Evolutionary conservation across 2,888 invertebrate species (phyloP).

Genomic region (Diadegma fenestrale): DNA sequence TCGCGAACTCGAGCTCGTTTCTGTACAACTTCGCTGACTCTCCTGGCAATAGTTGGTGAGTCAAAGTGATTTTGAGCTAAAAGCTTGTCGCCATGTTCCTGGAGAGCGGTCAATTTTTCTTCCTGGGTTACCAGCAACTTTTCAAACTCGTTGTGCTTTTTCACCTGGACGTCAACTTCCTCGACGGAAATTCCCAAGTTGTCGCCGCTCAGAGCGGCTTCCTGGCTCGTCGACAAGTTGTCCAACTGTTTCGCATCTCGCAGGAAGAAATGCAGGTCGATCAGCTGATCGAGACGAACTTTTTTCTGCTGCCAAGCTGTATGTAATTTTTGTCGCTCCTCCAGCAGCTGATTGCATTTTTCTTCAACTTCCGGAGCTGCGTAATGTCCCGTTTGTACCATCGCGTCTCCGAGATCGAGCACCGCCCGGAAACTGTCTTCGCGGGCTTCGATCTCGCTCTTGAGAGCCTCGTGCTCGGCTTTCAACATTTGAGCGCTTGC

Average conservation of each 20-base stretch:
- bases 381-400: conserved; percentile 94
- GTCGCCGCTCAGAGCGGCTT: conserved; percentile 90
- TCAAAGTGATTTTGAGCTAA: conserved; percentile 97
- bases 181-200: conserved; percentile 93
- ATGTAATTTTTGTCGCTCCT: conserved; percentile 92
- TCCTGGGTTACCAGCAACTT: conserved; percentile 95
- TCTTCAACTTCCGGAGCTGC: conserved; percentile 93
- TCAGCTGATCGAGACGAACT: conserved; percentile 94
- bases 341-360: conserved; percentile 91
- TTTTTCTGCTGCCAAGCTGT: conserved; percentile 96
- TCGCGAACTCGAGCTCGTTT: conserved; percentile 89
- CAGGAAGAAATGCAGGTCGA: conserved; percentile 97
- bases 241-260: conserved; percentile 97
- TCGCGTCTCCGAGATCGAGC: conserved; percentile 91
- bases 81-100: conserved; percentile 94
- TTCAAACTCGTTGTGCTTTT: conserved; percentile 98
- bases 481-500: conserved; percentile 92
- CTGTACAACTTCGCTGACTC: conserved; percentile 91
- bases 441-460: conserved; percentile 95
- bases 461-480: conserved; percentile 93
- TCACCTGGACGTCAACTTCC: conserved; percentile 94
- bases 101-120: conserved; percentile 93
- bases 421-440: conserved; percentile 92
- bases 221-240: conserved; percentile 94
- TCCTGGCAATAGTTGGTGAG: conserved; percentile 91